Conservation (phyloP, 2,797 vertebrate genomes). For the Dromococcyx pavoninus region DNA sequence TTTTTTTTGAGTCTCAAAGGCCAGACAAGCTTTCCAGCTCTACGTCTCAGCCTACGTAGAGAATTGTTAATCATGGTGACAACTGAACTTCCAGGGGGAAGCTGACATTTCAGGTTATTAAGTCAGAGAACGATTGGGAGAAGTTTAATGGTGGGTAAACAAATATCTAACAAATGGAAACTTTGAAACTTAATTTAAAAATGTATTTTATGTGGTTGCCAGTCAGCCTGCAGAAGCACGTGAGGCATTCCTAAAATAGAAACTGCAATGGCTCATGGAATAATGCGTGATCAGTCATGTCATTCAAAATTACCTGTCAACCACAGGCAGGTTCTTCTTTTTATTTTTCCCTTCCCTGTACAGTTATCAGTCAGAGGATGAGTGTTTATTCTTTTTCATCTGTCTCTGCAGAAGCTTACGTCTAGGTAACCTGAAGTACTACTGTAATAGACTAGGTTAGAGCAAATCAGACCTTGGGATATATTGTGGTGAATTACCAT, state of each 20-base stretch:
- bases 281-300: slow-evolving; percentile 42
- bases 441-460: neutral
- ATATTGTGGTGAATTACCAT: neutral
- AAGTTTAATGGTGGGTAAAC: neutral
- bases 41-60: neutral
- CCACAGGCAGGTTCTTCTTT: neutral
- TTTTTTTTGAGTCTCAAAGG: neutral
- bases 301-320: slow-evolving; percentile 51
- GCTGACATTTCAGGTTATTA: slow-evolving; percentile 5
- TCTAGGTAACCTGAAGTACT: neutral
- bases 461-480: neutral
- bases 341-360: neutral
- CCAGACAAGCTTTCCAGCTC: neutral
- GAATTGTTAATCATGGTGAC: neutral
- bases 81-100: neutral
- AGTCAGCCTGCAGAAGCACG: slow-evolving; percentile 25
- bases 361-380: neutral
- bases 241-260: slow-evolving; percentile 44
- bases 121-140: neutral
- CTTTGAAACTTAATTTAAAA: slow-evolving; percentile 20
- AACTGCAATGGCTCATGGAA: neutral
- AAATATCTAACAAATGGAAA: slow-evolving; percentile 15
- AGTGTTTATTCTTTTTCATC: neutral
- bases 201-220: neutral
- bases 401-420: neutral